A percentile compares a stretch with the other conserved stretches of the same genome.
phyloP scores from a whole-genome alignment of 2,797 vertebrate species.

The Cynodonichthys magdalenae region DNA sequence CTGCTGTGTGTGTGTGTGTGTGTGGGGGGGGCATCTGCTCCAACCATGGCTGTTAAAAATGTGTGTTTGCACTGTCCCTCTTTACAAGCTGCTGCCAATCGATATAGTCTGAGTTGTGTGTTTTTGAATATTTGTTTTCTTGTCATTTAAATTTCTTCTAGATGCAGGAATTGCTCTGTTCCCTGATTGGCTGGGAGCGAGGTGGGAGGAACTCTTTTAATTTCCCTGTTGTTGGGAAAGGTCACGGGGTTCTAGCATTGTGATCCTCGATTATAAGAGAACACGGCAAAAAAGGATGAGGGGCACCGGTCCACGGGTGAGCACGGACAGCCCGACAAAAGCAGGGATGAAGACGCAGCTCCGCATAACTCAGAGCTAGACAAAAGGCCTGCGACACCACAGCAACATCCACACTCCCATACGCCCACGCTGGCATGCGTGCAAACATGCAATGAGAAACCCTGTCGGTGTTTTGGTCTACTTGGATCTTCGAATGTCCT shows the following conservation, averaged over 20 bases:
- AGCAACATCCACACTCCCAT: conserved; percentile 62
- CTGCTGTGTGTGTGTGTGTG: no score
- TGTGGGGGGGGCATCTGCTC: conserved; percentile 45
- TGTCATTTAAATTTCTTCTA: neutral
- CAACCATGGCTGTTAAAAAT: conserved; percentile 49
- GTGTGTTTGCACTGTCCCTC: conserved; percentile 48
- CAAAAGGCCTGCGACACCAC: conserved; percentile 72
- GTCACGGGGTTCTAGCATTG: conserved; percentile 74
- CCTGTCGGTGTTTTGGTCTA: conserved; percentile 8
- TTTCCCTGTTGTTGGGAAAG: conserved; percentile 75
- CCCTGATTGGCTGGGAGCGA: conserved; percentile 60
- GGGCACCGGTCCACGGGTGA: conserved; percentile 69
- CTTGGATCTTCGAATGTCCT: conserved; percentile 3
- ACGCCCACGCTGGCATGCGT: conserved; percentile 43
- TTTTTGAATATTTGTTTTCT: conserved; percentile 30
- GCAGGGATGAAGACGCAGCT: conserved; percentile 71
- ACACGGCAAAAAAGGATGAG: conserved; percentile 76
- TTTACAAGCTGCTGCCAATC: conserved; percentile 43
- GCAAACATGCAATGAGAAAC: conserved; percentile 22
- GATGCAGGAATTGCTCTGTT: conserved; percentile 30
- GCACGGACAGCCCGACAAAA: conserved; percentile 71
- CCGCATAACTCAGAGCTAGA: conserved; percentile 75
- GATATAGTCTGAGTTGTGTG: conserved; percentile 54
- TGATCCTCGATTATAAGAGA: conserved; percentile 74
- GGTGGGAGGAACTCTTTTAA: conserved; percentile 74